Percentiles rank a stretch among this genome's conserved stretches.
Conservation (phyloP, 2,113 vertebrate species). For the Dromaius novaehollandiae region DNA sequence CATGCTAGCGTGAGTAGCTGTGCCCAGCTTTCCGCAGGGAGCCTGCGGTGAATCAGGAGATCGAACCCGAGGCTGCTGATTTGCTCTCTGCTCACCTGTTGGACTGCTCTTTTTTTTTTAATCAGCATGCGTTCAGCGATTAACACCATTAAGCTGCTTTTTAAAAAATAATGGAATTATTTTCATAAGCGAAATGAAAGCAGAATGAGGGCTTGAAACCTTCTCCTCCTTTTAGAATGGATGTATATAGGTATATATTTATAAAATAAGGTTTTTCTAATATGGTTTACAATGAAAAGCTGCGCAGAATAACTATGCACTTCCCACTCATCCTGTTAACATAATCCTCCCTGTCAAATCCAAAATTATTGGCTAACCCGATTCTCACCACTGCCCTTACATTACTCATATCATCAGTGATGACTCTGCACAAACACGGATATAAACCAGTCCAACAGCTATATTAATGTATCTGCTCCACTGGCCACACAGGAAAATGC, state of each 20-base stretch:
- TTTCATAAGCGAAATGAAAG: not conserved
- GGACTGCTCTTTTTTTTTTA: no score
- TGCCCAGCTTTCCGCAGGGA: not conserved
- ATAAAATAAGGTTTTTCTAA: not conserved
- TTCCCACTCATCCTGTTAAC: not conserved
- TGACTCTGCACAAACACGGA: slow-evolving; percentile 3
- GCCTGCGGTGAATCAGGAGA: not conserved
- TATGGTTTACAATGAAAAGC: not conserved
- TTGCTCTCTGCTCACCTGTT: not conserved
- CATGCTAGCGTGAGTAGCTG: not conserved
- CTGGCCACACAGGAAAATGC: not conserved
- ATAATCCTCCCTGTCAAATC: not conserved
- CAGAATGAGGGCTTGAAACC: not conserved
- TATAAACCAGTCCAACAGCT: not conserved
- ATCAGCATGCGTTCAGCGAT: no score
- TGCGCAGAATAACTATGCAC: not conserved
- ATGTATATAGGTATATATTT: not conserved
- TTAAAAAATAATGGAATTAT: no score
- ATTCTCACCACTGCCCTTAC: not conserved
- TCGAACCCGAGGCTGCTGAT: not conserved
- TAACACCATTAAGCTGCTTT: no score
- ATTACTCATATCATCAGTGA: not conserved
- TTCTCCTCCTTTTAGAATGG: no score
- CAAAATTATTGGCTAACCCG: fast-evolving
- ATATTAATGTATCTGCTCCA: not conserved